These are phyloP conservation scores for Amphipyra tragopoginis DNA, from an alignment of 2,888 invertebrate species.

Conservation along the genomic window DNA sequence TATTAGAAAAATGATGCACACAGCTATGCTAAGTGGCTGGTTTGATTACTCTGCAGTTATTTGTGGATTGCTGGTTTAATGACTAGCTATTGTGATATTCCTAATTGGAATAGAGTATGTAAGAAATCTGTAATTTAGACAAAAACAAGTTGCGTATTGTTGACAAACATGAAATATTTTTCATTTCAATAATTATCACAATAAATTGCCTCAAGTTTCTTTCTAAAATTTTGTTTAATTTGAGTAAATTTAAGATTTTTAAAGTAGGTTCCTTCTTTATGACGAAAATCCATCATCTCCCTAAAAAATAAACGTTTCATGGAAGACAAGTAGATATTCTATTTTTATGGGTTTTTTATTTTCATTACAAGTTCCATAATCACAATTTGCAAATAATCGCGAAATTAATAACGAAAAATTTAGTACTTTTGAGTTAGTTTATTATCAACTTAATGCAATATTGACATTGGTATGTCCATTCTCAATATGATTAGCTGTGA, in stretches of 20 bases:
- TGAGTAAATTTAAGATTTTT: constrained; percentile 6
- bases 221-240: constrained; percentile 62
- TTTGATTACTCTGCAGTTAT: constrained; percentile 53
- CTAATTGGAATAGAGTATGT: constrained; percentile 61
- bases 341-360: constrained; percentile 73
- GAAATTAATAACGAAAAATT: constrained; percentile 81
- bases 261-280: not conserved
- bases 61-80: constrained; percentile 58
- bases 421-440: constrained; percentile 74
- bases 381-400: constrained; percentile 67
- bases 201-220: constrained; percentile 80
- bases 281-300: constrained; percentile 37
- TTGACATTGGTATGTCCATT: constrained; percentile 76
- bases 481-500: constrained; percentile 59
- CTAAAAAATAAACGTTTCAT: constrained; percentile 71
- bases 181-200: constrained; percentile 75
- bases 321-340: constrained; percentile 70
- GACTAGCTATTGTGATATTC: constrained; percentile 78
- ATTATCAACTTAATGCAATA: constrained; percentile 82
- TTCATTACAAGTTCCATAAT: constrained; percentile 67
- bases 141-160: constrained; percentile 73
- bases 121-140: constrained; percentile 68
- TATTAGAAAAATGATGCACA: constrained; percentile 57
- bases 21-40: constrained; percentile 47
- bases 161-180: constrained; percentile 75